A percentile compares a stretch with the other conserved stretches of the same genome.
These are phyloP conservation scores for Coranthus polyacanthus DNA, from an alignment of 2,797 vertebrate species.

Conservation along the genomic window DNA sequence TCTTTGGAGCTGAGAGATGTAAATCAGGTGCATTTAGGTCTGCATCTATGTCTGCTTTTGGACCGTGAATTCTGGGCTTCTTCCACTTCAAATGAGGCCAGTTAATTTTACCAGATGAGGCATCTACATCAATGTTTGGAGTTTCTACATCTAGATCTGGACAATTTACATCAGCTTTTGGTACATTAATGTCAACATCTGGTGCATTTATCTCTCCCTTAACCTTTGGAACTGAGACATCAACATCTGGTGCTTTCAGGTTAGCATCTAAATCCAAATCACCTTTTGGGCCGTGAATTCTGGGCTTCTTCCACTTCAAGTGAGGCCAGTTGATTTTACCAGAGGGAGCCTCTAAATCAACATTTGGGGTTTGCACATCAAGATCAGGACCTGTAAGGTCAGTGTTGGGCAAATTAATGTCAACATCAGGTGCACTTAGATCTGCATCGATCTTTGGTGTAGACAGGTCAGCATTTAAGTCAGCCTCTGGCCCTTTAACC, in stretches of 20 bases:
- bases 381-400: constrained; percentile 54
- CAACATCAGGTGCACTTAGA: constrained; percentile 54
- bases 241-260: constrained; percentile 49
- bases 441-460: constrained; percentile 42
- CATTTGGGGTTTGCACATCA: constrained; percentile 51
- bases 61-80: constrained; percentile 62
- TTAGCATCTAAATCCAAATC: constrained; percentile 44
- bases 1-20: constrained; percentile 59
- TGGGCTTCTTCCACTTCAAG: constrained; percentile 71
- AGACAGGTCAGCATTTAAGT: constrained; percentile 56
- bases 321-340: constrained; percentile 74
- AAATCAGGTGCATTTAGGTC: constrained; percentile 53
- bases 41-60: constrained; percentile 57
- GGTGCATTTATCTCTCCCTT: constrained; percentile 54
- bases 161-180: constrained; percentile 30
- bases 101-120: constrained; percentile 67
- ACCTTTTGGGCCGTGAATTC: constrained; percentile 57
- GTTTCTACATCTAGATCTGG: constrained; percentile 63
- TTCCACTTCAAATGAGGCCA: constrained; percentile 76
- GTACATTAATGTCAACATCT: constrained; percentile 6
- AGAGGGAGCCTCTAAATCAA: constrained; percentile 63
- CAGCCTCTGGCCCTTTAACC: constrained; percentile 64
- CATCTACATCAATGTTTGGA: constrained; percentile 64
- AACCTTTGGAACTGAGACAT: constrained; percentile 54
- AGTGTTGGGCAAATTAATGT: constrained; percentile 58